Percentiles rank a stretch among this genome's conserved stretches.
phyloP scores from a whole-genome alignment of 2,888 invertebrate genomes.

The Chymomyza fuscimana region DNA sequence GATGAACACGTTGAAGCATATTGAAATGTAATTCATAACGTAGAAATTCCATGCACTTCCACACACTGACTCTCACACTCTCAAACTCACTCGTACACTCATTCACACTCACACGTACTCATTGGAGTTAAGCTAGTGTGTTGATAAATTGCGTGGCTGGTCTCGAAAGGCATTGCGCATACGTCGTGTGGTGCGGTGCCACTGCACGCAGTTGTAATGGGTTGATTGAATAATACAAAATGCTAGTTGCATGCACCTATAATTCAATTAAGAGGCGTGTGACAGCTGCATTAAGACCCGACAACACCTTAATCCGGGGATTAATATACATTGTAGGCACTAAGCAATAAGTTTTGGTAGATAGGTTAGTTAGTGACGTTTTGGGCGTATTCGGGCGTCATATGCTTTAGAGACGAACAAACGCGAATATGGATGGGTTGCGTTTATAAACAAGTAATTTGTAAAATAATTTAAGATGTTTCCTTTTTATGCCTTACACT shows the following conservation, averaged over 20 bases:
- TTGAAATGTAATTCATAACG: constrained; percentile 69
- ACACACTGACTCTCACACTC: not conserved
- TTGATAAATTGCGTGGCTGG: constrained; percentile 4
- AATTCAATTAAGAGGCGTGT: not conserved
- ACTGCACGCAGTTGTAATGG: not conserved
- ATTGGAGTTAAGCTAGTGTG: not conserved
- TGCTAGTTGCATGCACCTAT: constrained; percentile 2
- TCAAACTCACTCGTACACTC: not conserved
- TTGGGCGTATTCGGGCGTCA: too few relatives aligned
- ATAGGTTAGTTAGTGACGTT: too few relatives aligned
- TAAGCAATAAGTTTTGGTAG: not conserved
- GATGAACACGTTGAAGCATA: constrained; percentile 64
- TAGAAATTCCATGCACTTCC: constrained; percentile 5
- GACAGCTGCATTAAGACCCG: not conserved
- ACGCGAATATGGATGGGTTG: too few relatives aligned
- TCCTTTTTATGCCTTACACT: too few relatives aligned
- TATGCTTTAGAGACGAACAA: too few relatives aligned
- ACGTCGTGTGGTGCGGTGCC: not conserved
- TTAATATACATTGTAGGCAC: not conserved
- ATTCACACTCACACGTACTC: not conserved
- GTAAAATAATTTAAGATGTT: too few relatives aligned
- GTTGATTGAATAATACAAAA: constrained; percentile 4
- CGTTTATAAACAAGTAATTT: too few relatives aligned
- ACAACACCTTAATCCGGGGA: not conserved
- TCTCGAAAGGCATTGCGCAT: not conserved